These are phyloP conservation scores for Hippasteria phrygiana DNA, from an alignment of 53 echinoderm and acorn worm species.

Conservation along the genomic window DNA sequence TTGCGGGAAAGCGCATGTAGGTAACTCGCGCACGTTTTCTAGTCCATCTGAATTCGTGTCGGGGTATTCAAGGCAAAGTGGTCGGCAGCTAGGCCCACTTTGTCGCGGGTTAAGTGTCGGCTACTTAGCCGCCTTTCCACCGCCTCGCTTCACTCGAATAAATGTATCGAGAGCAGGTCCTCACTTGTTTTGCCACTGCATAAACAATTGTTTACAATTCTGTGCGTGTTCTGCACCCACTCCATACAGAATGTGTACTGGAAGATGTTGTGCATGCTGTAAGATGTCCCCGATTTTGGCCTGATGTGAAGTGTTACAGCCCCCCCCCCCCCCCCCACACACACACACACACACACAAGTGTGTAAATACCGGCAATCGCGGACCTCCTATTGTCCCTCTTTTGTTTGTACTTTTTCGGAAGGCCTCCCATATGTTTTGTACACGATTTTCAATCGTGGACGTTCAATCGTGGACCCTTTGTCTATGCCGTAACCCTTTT, in stretches of 20 bases:
- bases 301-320: no score
- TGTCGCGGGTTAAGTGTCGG: slow-evolving; percentile 21
- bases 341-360: no score
- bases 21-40: neutral
- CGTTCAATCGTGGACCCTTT: no score
- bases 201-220: slow-evolving; percentile 54
- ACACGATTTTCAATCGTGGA: no score
- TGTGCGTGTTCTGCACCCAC: neutral
- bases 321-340: no score
- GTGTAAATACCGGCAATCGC: no score
- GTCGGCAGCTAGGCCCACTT: neutral
- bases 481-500: no score
- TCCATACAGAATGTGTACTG: slow-evolving; percentile 9
- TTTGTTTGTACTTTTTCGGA: no score
- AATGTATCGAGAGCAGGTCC: slow-evolving; percentile 49
- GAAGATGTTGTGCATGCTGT: no score
- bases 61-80: slow-evolving; percentile 21
- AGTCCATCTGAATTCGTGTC: neutral
- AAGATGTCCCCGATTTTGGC: no score
- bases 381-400: no score
- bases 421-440: no score
- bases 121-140: slow-evolving; percentile 34
- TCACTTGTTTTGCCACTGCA: slow-evolving; percentile 34
- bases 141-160: slow-evolving; percentile 61
- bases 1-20: neutral